phyloP scores from a whole-genome alignment of 2,113 vertebrate species.

The Centropristis striata region DNA sequence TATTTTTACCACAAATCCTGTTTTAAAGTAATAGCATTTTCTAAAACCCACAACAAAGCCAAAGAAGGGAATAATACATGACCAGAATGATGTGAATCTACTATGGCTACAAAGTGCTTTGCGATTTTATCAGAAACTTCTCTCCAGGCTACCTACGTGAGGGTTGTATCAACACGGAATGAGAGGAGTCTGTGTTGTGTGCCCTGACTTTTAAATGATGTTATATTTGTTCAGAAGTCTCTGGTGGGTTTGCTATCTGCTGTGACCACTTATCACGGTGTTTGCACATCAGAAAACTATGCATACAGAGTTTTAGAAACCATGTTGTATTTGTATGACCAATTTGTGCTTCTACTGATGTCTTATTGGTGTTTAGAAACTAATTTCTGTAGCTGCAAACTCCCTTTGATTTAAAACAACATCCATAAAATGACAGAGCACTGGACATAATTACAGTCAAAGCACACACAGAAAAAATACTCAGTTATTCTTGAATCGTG shows the following conservation, averaged over 20 bases:
- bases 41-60: constrained; percentile 35
- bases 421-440: not conserved
- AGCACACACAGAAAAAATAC: not conserved
- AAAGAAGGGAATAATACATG: constrained; percentile 51
- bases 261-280: constrained; percentile 7
- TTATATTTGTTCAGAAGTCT: constrained; percentile 48
- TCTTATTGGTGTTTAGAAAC: not conserved
- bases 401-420: not conserved
- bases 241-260: constrained; percentile 44
- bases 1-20: constrained; percentile 31
- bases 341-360: not conserved
- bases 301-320: constrained; percentile 7
- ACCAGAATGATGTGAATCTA: constrained; percentile 36
- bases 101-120: constrained; percentile 19
- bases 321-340: not conserved
- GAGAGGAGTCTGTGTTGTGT: constrained; percentile 16
- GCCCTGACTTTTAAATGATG: constrained; percentile 34
- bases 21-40: constrained; percentile 20
- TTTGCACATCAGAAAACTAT: constrained; percentile 48
- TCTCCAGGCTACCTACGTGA: not conserved
- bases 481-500: no score
- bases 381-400: not conserved
- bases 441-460: not conserved
- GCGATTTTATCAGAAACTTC: constrained; percentile 52
- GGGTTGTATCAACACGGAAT: constrained; percentile 62